These are phyloP conservation scores for Ischnus inquisitorius DNA, from an alignment of 2,888 invertebrate genomes.

Conservation along the genomic window DNA sequence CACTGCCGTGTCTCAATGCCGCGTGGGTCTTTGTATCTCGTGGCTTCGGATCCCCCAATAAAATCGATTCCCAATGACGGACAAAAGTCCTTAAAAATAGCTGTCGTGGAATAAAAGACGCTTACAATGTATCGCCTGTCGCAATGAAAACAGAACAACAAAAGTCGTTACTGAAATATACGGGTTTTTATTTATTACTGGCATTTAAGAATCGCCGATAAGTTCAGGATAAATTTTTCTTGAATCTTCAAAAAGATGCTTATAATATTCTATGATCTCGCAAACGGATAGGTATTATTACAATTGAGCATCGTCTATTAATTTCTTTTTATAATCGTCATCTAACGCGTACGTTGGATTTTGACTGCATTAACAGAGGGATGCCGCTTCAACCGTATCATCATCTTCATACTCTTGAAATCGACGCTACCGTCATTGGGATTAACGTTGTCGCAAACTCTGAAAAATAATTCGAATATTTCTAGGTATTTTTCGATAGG, in stretches of 20 bases:
- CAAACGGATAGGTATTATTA: background rate
- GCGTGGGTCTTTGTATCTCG: background rate
- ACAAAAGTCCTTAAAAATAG: too few relatives aligned
- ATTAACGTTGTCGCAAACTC: conserved; percentile 87
- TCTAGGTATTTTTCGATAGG: background rate
- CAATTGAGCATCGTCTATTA: background rate
- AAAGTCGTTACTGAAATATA: too few relatives aligned
- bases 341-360: background rate
- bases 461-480: conserved; percentile 14
- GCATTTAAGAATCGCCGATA: too few relatives aligned
- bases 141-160: too few relatives aligned
- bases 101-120: too few relatives aligned
- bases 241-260: background rate
- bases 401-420: conserved; percentile 86
- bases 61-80: too few relatives aligned
- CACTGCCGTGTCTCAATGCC: background rate
- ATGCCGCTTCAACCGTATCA: conserved; percentile 81
- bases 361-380: background rate
- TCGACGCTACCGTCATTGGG: conserved; percentile 85
- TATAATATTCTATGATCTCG: background rate
- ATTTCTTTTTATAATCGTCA: background rate
- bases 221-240: background rate
- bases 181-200: too few relatives aligned
- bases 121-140: too few relatives aligned
- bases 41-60: background rate